A percentile compares a stretch with the other conserved stretches of the same genome.
Conservation (phyloP, 2,113 vertebrate species). For the Trematomus loennbergii region DNA sequence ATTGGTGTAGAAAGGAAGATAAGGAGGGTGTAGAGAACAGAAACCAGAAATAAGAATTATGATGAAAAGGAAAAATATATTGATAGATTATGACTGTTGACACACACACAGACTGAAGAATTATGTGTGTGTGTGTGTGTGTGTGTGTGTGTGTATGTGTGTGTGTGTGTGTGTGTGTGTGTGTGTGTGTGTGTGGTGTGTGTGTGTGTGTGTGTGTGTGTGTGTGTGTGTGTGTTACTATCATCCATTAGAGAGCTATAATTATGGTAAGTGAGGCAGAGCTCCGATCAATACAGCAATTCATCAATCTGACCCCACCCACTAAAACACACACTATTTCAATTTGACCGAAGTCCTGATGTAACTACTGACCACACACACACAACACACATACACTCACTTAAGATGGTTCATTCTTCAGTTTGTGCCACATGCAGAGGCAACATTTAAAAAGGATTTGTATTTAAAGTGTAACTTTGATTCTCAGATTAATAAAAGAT, state of each 20-base stretch:
- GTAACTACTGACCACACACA: no score
- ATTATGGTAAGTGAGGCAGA: constrained; percentile 98
- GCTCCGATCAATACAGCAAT: constrained; percentile 93
- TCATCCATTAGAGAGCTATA: constrained; percentile 95
- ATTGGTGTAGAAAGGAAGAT: neutral
- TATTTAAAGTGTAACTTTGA: neutral
- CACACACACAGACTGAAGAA: neutral
- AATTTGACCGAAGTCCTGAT: no score
- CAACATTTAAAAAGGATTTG: neutral
- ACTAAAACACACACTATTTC: constrained; percentile 23
- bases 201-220: neutral
- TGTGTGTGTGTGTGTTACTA: constrained; percentile 38
- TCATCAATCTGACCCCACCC: constrained; percentile 88
- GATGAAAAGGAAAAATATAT: constrained; percentile 9
- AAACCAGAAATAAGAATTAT: constrained; percentile 7
- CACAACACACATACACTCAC: no score
- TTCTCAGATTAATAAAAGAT: neutral
- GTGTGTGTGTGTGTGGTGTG: constrained; percentile 1
- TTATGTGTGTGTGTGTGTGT: constrained; percentile 34
- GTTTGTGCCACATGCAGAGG: neutral
- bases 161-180: neutral
- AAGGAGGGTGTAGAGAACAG: neutral
- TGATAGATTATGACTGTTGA: constrained; percentile 8
- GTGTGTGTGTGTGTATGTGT: constrained; percentile 26
- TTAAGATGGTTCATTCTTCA: neutral